Conservation (phyloP, 2,797 vertebrate species). For the Lycodopsis pacificus region DNA sequence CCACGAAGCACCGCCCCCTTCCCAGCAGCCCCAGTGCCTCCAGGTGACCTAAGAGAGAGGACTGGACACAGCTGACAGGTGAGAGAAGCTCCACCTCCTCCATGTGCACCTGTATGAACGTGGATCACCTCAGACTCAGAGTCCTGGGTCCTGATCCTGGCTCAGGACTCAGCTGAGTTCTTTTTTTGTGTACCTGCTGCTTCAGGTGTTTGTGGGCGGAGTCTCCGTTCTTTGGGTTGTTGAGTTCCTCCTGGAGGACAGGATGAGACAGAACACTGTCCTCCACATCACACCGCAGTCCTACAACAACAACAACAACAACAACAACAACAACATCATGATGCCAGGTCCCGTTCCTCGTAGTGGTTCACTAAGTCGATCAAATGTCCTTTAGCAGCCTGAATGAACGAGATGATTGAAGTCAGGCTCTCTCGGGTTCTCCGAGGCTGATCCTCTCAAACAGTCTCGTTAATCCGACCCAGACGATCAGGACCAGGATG, state of each 20-base stretch:
- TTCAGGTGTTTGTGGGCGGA: conserved; percentile 94
- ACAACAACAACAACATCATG: background rate
- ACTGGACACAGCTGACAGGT: conserved; percentile 79
- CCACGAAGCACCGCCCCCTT: conserved; percentile 90
- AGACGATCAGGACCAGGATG: too few relatives aligned
- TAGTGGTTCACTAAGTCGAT: too few relatives aligned
- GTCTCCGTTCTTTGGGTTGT: conserved; percentile 92
- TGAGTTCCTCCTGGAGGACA: conserved; percentile 86
- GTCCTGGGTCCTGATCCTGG: background rate
- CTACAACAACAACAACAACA: conserved; percentile 69
- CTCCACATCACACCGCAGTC: conserved; percentile 80
- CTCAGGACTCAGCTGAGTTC: too few relatives aligned
- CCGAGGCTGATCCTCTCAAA: too few relatives aligned
- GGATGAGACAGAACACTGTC: conserved; percentile 86
- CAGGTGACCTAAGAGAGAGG: conserved; percentile 95
- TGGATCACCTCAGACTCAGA: background rate
- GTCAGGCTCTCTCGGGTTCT: too few relatives aligned
- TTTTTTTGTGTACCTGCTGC: conserved; percentile 88
- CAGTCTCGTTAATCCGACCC: too few relatives aligned
- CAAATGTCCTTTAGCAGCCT: too few relatives aligned
- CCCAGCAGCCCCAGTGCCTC: conserved; percentile 89
- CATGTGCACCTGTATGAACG: background rate
- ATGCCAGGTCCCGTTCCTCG: background rate
- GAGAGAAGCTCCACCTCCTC: background rate
- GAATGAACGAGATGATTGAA: too few relatives aligned